Evolutionary conservation across 2,113 vertebrate species (phyloP), one percentile per base, ranked within the genome.

Genomic region (Grammomys dolichurus): DNA sequence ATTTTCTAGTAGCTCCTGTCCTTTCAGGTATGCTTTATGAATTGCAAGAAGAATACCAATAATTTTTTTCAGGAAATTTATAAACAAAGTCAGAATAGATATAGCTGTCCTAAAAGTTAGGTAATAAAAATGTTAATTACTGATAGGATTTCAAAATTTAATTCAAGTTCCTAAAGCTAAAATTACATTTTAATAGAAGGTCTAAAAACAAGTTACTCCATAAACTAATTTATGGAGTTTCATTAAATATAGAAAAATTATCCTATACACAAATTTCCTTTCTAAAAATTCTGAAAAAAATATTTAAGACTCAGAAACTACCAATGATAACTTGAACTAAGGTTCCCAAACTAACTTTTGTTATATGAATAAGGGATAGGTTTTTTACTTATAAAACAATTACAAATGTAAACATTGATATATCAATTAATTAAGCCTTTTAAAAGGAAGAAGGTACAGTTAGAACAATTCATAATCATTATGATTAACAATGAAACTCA

Each of bases 321-420:
- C 60, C 70, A 91, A 82, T 72, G 60, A 93, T 46, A 26, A 92
- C 36, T 95, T 93, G 33, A 88, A 93, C 12, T 91, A 91, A 78
- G 22, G 89, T 87, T 92, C 93, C 93, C 84, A 93, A 96, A 92
- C 31, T 80, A 96, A 92, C 31, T 80, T 4, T 73, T 87, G 17
- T 69, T 90, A 89, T 14, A 81, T 76, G 89, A 56, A 93, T 43
- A 87, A 90, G 19, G 16, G 31, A 54, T n/a, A 90, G 65, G 26
- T 36, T 56, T 94, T 73, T 94, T 89, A 96, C 73, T 73, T 85
- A 89, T 4, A 75, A 95, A 69, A 33, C 46, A 70, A 88, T 76
- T 65, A 90, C 0, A 89, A 94, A 91, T 67, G n/a, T 91, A 81
- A 89, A 65, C 70, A 73, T 54, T 82, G 87, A 69, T 69, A 17